phyloP scores from a whole-genome alignment of 2,797 vertebrate genomes.

The Darevskia mixta region DNA sequence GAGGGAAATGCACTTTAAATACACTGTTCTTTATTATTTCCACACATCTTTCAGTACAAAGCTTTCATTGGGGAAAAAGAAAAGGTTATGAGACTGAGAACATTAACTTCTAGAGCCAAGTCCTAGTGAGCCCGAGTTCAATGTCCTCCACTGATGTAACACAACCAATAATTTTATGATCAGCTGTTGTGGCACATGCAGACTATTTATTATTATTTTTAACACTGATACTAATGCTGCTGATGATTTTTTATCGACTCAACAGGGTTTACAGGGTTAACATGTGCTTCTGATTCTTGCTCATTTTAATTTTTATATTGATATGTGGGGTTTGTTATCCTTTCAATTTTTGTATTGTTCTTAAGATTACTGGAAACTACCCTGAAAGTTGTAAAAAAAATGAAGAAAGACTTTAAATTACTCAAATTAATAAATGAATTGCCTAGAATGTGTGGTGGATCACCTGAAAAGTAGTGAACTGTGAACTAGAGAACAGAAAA shows the following conservation, averaged over 20 bases:
- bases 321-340: no score
- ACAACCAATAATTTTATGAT: background rate
- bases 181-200: no score
- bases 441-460: no score
- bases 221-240: background rate
- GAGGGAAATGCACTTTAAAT: background rate
- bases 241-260: background rate
- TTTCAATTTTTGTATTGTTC: background rate
- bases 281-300: background rate
- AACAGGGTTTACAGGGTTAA: background rate
- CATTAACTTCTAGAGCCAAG: background rate
- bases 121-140: background rate
- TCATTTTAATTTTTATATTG: background rate
- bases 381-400: no score
- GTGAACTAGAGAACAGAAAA: background rate
- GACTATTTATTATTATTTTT: background rate
- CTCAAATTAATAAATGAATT: no score
- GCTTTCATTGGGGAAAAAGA: background rate
- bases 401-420: no score
- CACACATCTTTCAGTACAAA: background rate
- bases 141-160: background rate
- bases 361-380: background rate
- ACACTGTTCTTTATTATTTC: background rate
- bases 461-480: background rate
- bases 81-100: background rate